These are phyloP conservation scores for Aviceda subcristata DNA, from an alignment of 2,113 vertebrate genomes.

Conservation along the genomic window DNA sequence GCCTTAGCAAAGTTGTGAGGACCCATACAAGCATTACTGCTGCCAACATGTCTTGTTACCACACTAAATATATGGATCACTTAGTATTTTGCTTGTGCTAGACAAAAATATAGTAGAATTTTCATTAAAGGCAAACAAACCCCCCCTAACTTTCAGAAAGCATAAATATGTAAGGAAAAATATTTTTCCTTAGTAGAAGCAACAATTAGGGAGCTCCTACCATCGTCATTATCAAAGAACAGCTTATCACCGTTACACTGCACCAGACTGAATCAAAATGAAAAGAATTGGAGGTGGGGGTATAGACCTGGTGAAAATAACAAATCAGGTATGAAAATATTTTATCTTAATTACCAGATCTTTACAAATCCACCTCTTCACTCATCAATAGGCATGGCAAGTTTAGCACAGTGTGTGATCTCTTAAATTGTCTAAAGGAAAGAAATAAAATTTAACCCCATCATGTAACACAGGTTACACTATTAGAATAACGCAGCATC, in stretches of 20 bases:
- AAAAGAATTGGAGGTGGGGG: rapidly evolving
- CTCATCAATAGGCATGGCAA: background rate
- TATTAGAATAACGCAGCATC: background rate
- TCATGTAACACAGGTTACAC: background rate
- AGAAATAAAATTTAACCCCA: background rate
- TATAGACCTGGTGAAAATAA: background rate
- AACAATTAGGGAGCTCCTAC: background rate
- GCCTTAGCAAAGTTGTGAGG: background rate
- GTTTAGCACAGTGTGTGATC: background rate
- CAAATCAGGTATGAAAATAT: background rate
- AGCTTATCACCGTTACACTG: background rate
- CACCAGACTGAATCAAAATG: background rate
- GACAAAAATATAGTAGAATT: background rate
- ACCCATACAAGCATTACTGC: background rate
- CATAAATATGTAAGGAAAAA: background rate
- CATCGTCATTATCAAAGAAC: background rate
- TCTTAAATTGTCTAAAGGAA: background rate
- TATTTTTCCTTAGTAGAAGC: background rate
- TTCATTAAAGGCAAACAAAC: background rate
- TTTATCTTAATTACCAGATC: background rate
- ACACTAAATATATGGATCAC: background rate
- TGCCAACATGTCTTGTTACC: background rate
- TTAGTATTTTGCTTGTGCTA: background rate
- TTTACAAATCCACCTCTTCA: background rate
- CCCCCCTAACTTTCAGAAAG: background rate